Conservation (phyloP, 92 coral and sea anemone genomes). For the Zoanthus gigantus region DNA sequence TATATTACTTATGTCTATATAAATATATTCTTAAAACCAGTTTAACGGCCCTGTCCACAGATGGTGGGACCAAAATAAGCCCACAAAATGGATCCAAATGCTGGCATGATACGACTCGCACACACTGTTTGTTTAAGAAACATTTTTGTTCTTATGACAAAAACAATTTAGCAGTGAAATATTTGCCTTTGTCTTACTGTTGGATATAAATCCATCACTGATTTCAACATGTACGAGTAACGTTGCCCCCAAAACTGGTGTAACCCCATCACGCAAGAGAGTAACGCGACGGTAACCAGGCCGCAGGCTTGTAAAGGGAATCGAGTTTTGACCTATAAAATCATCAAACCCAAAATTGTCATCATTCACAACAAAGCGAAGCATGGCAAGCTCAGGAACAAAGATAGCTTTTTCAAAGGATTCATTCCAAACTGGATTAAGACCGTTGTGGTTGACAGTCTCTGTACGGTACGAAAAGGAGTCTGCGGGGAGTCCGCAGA, state of each 20-base stretch:
- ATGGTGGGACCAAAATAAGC: too few relatives aligned
- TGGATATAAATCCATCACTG: neutral
- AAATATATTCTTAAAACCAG: too few relatives aligned
- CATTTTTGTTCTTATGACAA: neutral
- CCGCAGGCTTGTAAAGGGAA: constrained; percentile 71
- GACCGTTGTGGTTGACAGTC: constrained; percentile 72
- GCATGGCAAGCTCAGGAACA: constrained; percentile 76
- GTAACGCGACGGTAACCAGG: constrained; percentile 72
- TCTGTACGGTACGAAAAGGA: constrained; percentile 58
- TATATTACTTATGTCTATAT: too few relatives aligned
- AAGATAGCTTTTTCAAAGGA: constrained; percentile 53
- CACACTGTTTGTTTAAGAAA: too few relatives aligned
- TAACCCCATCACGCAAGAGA: constrained; percentile 63
- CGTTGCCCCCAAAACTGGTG: constrained; percentile 64
- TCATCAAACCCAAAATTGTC: constrained; percentile 77
- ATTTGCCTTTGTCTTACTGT: neutral
- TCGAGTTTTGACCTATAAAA: constrained; percentile 71
- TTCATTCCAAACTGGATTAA: constrained; percentile 76
- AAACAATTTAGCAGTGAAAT: neutral
- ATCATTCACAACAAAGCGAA: constrained; percentile 77
- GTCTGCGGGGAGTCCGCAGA: constrained; percentile 69
- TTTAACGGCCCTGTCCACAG: too few relatives aligned
- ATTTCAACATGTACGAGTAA: constrained; percentile 67
- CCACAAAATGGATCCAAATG: too few relatives aligned
- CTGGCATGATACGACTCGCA: too few relatives aligned